A percentile compares a stretch with the other conserved stretches of the same genome.
phyloP scores from a whole-genome alignment of 2,888 invertebrate species.

The Choreutis nemorana region DNA sequence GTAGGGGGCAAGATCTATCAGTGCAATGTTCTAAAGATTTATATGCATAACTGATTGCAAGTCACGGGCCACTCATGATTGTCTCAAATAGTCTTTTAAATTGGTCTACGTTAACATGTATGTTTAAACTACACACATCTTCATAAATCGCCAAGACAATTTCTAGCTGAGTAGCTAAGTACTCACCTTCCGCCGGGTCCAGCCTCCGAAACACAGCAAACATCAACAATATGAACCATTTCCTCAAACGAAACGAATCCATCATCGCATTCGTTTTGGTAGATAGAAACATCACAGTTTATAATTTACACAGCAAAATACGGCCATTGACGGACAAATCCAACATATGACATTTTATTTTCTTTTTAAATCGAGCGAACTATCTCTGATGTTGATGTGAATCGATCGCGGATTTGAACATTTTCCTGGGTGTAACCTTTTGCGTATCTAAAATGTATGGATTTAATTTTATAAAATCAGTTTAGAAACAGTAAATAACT shows the following conservation, averaged over 20 bases:
- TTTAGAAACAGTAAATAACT: too few relatives aligned
- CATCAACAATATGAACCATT: conserved; percentile 38
- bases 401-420: too few relatives aligned
- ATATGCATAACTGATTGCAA: too few relatives aligned
- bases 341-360: conserved; percentile 20
- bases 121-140: conserved; percentile 3
- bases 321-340: conserved; percentile 40
- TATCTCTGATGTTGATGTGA: too few relatives aligned
- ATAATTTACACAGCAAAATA: conserved; percentile 28
- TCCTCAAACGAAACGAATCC: conserved; percentile 35
- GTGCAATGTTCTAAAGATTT: too few relatives aligned
- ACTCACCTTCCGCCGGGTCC: conserved; percentile 42
- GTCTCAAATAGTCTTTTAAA: too few relatives aligned
- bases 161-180: conserved; percentile 7
- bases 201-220: conserved; percentile 29
- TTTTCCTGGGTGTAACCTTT: too few relatives aligned
- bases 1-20: too few relatives aligned
- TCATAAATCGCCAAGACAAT: conserved; percentile 1
- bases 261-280: conserved; percentile 37
- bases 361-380: too few relatives aligned
- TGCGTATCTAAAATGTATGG: too few relatives aligned
- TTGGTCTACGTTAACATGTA: not conserved
- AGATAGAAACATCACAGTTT: conserved; percentile 33
- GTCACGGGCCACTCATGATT: too few relatives aligned
- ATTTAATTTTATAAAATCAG: too few relatives aligned